Conservation (phyloP, 2,797 vertebrate species). For the Bradypodion ventrale region DNA sequence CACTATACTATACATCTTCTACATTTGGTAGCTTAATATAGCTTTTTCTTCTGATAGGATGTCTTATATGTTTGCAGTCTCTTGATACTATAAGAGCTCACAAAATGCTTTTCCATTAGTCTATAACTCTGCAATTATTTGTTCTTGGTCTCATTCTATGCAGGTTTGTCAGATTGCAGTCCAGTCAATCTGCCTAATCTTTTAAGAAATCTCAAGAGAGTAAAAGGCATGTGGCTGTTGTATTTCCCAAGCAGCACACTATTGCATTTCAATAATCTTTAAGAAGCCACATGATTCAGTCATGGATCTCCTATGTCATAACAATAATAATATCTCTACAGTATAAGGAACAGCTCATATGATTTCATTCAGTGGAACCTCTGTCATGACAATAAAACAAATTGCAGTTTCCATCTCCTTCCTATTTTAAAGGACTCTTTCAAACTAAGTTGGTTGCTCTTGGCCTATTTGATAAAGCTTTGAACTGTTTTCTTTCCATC, state of each 20-base stretch:
- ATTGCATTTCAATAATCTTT: background rate
- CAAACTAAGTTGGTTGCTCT: conserved; percentile 48
- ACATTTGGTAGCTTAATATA: background rate
- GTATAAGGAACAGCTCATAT: conserved; percentile 8
- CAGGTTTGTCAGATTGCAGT: background rate
- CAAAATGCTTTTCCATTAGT: background rate
- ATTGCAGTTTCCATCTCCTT: background rate
- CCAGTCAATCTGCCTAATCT: background rate
- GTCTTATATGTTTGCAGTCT: too few relatives aligned
- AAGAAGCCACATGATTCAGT: background rate
- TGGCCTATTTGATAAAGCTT: conserved; percentile 28
- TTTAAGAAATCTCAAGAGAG: background rate
- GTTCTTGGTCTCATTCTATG: background rate
- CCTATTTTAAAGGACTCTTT: conserved; percentile 31
- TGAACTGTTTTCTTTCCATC: conserved; percentile 42
- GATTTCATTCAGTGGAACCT: conserved; percentile 14
- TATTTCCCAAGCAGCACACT: background rate
- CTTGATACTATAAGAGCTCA: background rate
- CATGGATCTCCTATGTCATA: background rate
- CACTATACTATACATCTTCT: too few relatives aligned
- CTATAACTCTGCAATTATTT: background rate
- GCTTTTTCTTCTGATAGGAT: background rate
- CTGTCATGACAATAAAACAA: background rate
- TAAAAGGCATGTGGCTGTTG: background rate
- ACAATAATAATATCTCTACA: background rate